Evolutionary conservation across 2,888 invertebrate species (phyloP), one percentile per base, ranked within the genome.

Genomic region (Synergus japonicus): DNA sequence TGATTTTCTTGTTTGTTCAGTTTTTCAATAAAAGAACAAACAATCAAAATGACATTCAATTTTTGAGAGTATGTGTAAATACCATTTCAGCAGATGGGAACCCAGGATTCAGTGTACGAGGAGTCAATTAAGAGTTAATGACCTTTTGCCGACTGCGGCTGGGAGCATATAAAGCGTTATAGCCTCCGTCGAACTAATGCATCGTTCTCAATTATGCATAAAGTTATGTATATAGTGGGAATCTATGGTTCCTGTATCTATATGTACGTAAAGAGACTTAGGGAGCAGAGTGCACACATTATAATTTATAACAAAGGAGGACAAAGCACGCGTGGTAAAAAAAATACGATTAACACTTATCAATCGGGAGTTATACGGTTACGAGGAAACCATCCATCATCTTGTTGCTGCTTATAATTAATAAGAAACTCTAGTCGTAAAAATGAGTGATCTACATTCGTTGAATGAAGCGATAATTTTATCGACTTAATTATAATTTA

Each of bases 361-460:
- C 69, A 73, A 12, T 69, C 69, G 18, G 18, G 46, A 44, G 69
- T 69, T 69, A 29, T 29, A 18, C 79, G 63, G 69, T 87, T 86
- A 79, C 83, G 79, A 79, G 82, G 85, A 87, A 86, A 83, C 83
- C 83, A 83, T 83, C 81, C 79, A 83, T 79, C 60, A 83, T 78
- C 46, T 49, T 54, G 76, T 81, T 83, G 69, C 41, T 66, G 10
- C 15, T 73, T 73, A 8, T 49, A 73, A 73, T 73, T 73, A 54
- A 54, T 49, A 29, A 73, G 29, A 22, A 13, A 4, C 18, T 22
- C 13, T 15, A 15, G 49, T 73, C 29, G 49, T 73, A 44, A 67
- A 67, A 67, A 18, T 73, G 13, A 43, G 18, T 73, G 69, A 73
- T 49, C 69, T 73, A 73, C 7, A 67, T 67, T 67, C 67, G 44